Conservation (phyloP, 2,888 invertebrate species). For the Anagyrus pseudococci region DNA sequence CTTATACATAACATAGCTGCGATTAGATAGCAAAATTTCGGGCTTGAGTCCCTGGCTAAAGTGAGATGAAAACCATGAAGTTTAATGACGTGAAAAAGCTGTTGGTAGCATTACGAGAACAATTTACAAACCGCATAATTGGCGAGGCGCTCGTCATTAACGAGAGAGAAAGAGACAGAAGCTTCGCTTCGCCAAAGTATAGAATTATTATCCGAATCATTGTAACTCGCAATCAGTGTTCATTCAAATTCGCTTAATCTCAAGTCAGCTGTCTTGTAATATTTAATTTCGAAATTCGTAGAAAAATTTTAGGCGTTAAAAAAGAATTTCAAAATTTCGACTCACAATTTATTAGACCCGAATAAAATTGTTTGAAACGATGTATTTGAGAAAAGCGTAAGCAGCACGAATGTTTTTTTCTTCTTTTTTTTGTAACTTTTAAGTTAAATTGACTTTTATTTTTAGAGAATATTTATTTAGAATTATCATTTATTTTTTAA, state of each 20-base stretch:
- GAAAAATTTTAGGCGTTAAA: no score
- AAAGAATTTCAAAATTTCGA: no score
- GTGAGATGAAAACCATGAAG: constrained; percentile 18
- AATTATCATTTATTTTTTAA: constrained; percentile 15
- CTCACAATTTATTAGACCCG: neutral
- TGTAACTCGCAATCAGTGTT: constrained; percentile 25
- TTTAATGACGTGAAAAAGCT: constrained; percentile 1
- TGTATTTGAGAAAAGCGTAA: constrained; percentile 12
- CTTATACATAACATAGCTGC: constrained; percentile 13
- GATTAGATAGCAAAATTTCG: constrained; percentile 26
- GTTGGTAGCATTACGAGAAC: constrained; percentile 6
- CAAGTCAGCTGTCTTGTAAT: no score
- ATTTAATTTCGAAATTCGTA: no score
- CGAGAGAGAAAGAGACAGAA: constrained; percentile 37
- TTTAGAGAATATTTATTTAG: constrained; percentile 33
- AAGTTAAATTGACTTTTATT: constrained; percentile 20
- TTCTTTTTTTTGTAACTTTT: constrained; percentile 11
- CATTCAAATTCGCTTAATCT: constrained; percentile 20
- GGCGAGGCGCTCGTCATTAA: constrained; percentile 26
- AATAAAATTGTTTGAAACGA: neutral
- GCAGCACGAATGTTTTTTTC: constrained; percentile 20
- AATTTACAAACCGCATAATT: constrained; percentile 26
- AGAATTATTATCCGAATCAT: constrained; percentile 33
- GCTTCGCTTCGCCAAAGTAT: constrained; percentile 36
- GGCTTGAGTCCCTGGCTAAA: constrained; percentile 16